A percentile compares a stretch with the other conserved stretches of the same genome.
These are phyloP conservation scores for Agrotis exclamationis DNA, from an alignment of 2,888 invertebrate genomes.

Conservation along the genomic window DNA sequence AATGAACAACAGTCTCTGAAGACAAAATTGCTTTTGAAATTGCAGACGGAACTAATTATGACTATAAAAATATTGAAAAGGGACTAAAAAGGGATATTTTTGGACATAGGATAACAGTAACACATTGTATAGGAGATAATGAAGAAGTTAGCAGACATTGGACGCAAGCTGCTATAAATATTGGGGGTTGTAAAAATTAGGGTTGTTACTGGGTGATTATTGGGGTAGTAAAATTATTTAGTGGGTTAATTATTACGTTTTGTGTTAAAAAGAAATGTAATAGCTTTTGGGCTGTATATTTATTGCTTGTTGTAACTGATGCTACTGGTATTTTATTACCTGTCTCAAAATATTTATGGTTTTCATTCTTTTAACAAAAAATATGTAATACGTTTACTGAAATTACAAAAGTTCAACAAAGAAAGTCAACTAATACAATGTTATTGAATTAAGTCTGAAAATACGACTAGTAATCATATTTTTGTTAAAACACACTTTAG, in stretches of 20 bases:
- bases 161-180: slow-evolving; percentile 80
- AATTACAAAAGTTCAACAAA: too few relatives aligned
- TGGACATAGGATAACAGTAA: slow-evolving; percentile 64
- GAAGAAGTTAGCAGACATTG: slow-evolving; percentile 74
- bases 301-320: background rate
- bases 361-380: background rate
- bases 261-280: background rate
- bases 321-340: background rate
- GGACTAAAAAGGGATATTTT: slow-evolving; percentile 59
- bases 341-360: background rate
- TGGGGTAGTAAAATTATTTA: slow-evolving; percentile 10
- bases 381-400: too few relatives aligned
- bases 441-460: too few relatives aligned
- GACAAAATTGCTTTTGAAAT: slow-evolving; percentile 65
- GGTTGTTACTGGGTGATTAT: slow-evolving; percentile 67
- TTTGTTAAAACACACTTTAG: too few relatives aligned
- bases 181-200: slow-evolving; percentile 73
- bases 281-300: background rate
- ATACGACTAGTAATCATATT: too few relatives aligned
- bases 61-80: slow-evolving; percentile 69
- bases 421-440: too few relatives aligned
- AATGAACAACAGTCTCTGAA: slow-evolving; percentile 59
- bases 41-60: slow-evolving; percentile 80
- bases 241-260: slow-evolving; percentile 34
- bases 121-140: slow-evolving; percentile 75